Evolutionary conservation across 35 echinoderm and acorn worm genomes (phyloP).

Genomic region (Heliocidaris erythrogramma): DNA sequence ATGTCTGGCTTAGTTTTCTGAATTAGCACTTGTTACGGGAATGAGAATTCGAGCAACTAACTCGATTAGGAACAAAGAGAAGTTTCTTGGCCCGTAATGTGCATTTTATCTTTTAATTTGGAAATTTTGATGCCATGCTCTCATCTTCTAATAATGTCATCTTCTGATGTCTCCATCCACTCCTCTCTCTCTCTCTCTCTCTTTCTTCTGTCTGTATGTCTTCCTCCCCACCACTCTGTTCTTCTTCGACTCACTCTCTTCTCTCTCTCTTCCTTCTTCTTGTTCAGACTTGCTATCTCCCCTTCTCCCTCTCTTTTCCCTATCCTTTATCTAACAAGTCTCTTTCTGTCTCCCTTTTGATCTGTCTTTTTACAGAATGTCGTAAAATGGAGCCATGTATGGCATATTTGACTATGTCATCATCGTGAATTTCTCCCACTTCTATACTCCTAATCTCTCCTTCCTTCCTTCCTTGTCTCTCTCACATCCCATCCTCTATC

Average conservation of each 20-base stretch:
- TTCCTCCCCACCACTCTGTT: not conserved
- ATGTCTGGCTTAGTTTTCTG: not conserved
- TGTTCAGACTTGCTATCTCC: no score
- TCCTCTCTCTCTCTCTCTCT: not conserved
- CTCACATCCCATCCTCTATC: no score
- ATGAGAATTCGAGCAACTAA: not conserved
- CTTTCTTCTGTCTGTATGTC: not conserved
- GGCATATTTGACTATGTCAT: no score
- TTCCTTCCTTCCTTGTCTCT: no score
- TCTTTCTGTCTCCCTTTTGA: no score
- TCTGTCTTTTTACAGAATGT: no score
- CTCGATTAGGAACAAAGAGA: not conserved
- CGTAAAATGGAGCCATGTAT: no score
- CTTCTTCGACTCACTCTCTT: not conserved
- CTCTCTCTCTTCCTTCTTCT: no score
- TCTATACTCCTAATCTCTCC: no score
- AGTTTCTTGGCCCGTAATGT: not conserved
- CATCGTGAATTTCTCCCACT: no score
- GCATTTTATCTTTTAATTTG: not conserved
- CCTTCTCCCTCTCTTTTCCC: no score
- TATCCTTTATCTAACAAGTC: no score
- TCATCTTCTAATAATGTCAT: not conserved
- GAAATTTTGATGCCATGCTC: not conserved
- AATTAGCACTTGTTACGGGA: slow-evolving; percentile 1
- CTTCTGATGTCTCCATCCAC: not conserved